Conservation (phyloP, 2,888 invertebrate genomes). For the Athalia circularis region DNA sequence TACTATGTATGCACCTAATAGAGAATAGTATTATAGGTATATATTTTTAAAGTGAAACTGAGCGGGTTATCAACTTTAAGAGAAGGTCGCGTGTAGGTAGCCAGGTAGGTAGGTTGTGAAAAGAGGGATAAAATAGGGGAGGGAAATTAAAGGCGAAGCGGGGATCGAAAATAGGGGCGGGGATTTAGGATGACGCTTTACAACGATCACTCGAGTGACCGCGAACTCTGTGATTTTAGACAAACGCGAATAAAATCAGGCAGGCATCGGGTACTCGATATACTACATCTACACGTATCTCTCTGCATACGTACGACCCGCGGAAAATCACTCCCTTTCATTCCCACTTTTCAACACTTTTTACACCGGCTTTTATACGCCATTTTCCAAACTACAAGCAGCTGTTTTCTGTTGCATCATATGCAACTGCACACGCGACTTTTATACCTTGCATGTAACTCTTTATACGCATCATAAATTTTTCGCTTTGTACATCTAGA, state of each 20-base stretch:
- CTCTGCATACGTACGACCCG: not conserved
- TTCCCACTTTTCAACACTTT: too few relatives aligned
- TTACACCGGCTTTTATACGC: too few relatives aligned
- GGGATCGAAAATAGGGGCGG: not conserved
- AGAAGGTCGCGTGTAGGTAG: conserved; percentile 30
- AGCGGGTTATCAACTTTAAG: conserved; percentile 41
- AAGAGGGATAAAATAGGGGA: conserved; percentile 1
- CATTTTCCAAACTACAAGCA: too few relatives aligned
- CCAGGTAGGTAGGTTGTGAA: not conserved
- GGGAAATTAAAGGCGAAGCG: not conserved
- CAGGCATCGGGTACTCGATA: not conserved
- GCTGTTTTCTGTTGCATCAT: too few relatives aligned
- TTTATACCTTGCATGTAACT: too few relatives aligned
- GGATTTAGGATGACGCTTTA: conserved; percentile 22
- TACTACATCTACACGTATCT: too few relatives aligned
- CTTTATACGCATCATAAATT: too few relatives aligned
- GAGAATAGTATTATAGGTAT: not conserved
- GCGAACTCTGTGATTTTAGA: not conserved
- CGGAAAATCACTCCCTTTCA: not conserved
- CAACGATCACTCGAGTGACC: conserved; percentile 41
- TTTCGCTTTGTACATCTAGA: too few relatives aligned
- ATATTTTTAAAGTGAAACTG: conserved; percentile 31
- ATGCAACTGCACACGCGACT: too few relatives aligned
- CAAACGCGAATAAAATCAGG: not conserved
- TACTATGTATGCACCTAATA: too few relatives aligned